phyloP scores from a whole-genome alignment of 1,140 invertebrate species.

The Caerostris extrusa region DNA sequence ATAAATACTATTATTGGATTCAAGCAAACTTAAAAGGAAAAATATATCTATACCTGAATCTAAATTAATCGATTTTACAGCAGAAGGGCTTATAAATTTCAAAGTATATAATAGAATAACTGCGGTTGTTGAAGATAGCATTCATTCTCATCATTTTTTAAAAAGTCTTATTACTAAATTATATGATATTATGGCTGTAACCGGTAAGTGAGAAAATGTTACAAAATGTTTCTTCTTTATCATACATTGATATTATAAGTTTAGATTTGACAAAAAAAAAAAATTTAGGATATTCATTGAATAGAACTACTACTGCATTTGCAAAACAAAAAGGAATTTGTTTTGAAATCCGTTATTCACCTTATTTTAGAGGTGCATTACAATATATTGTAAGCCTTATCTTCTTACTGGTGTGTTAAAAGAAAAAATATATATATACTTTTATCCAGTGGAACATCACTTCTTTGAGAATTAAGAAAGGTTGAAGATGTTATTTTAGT shows the following conservation, averaged over 20 bases:
- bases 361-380: constrained; percentile 67
- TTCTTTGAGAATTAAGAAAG: constrained; percentile 72
- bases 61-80: constrained; percentile 2
- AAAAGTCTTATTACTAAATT: constrained; percentile 68
- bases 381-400: constrained; percentile 57
- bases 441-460: constrained; percentile 75
- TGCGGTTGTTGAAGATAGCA: constrained; percentile 57
- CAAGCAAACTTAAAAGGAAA: constrained; percentile 34
- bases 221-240: constrained; percentile 60
- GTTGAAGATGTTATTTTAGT: constrained; percentile 77
- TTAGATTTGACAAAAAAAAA: constrained; percentile 62
- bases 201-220: constrained; percentile 70
- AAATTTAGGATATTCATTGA: constrained; percentile 46
- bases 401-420: constrained; percentile 65
- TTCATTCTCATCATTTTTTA: constrained; percentile 61
- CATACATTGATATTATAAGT: constrained; percentile 76
- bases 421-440: constrained; percentile 71
- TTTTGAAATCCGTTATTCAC: constrained; percentile 78
- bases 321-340: constrained; percentile 46
- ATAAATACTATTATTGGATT: constrained; percentile 57
- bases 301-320: constrained; percentile 64
- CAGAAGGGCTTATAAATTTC: neutral
- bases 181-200: constrained; percentile 78
- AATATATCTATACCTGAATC: constrained; percentile 67
- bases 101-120: constrained; percentile 58